Conservation (phyloP, 2,888 invertebrate genomes). For the Nephrotoma flavescens region DNA sequence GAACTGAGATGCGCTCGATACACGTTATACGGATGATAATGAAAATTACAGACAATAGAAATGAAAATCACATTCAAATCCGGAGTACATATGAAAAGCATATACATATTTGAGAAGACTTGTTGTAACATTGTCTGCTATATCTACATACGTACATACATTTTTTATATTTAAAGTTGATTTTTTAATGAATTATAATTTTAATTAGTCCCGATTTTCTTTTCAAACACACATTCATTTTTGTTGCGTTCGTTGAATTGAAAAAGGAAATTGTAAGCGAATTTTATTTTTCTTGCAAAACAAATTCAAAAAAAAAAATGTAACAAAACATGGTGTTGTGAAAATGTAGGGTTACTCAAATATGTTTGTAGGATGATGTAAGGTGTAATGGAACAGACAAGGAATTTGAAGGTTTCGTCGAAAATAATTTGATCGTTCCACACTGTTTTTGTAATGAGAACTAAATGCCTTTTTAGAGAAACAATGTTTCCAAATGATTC, state of each 20-base stretch:
- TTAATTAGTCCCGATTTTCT: not conserved
- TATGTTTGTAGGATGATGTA: not conserved
- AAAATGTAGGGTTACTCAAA: not conserved
- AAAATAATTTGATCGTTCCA: not conserved
- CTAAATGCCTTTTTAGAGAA: no score
- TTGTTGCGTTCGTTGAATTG: not conserved
- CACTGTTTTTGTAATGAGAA: no score
- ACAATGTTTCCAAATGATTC: no score
- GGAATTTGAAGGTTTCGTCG: not conserved
- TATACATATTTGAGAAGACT: not conserved
- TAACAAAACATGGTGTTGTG: not conserved
- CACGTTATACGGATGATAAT: not conserved
- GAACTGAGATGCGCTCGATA: not conserved
- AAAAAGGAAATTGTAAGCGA: not conserved
- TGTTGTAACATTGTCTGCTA: not conserved
- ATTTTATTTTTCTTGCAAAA: not conserved
- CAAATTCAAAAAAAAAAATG: not conserved
- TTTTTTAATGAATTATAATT: not conserved
- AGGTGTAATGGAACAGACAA: not conserved
- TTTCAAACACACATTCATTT: not conserved
- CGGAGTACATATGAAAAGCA: not conserved
- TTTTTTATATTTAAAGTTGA: not conserved
- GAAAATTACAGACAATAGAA: not conserved
- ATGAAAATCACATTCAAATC: not conserved
- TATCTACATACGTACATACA: not conserved